Base-by-base conservation (phyloP, 2,113 vertebrate genomes). In the Apodemus speciosus region DNA sequence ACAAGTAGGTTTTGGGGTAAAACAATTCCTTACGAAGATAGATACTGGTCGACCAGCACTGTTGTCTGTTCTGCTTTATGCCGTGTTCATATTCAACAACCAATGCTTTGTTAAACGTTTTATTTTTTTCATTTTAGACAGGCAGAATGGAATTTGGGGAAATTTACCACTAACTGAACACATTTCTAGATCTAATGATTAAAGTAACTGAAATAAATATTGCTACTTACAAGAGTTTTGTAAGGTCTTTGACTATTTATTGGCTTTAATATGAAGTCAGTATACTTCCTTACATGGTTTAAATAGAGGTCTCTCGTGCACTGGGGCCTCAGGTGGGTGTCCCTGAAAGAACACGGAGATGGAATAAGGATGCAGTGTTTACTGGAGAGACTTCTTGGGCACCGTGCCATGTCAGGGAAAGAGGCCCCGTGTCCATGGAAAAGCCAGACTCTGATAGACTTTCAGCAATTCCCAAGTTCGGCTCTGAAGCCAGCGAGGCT, bases 221-320 rank as follows among this genome's bases (percentile, higher is more conserved):
- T 88, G 23, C 38, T 38, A 75, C 60, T 15, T 35, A 66, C 79
- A 58, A 91, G 30, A 62, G 30, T 40, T 35, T 93, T 73, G 13
- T 89, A 91, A 89, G 95, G 27, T 43, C 53, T 94, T 92, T 94
- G 92, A 38, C 56, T 90, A 56, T 85, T 91, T 95, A 64, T 51
- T 76, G 85, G 76, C 60, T 95, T 80, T 89, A 80, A 58, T 68
- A 64, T 58, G 62, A 89, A 76, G 27, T 76, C 25, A 9, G 68
- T 90, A 71, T 5, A 30, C 88, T 94, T 92, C 43, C 60, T 60
- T 85, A 9, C 14, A 9, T 75, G 10, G 20, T 60, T 80, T 85
- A 84, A 62, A 43, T 6, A 23, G 69, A 75, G 23, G 53, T 40
- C n/a, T 91, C 62, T 91, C 68, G 43, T 85, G 77, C 16, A 76